A percentile compares a stretch with the other conserved stretches of the same genome.
These are phyloP conservation scores for Embidobia sp. DNA, from an alignment of 2,888 invertebrate species.

Conservation along the genomic window DNA sequence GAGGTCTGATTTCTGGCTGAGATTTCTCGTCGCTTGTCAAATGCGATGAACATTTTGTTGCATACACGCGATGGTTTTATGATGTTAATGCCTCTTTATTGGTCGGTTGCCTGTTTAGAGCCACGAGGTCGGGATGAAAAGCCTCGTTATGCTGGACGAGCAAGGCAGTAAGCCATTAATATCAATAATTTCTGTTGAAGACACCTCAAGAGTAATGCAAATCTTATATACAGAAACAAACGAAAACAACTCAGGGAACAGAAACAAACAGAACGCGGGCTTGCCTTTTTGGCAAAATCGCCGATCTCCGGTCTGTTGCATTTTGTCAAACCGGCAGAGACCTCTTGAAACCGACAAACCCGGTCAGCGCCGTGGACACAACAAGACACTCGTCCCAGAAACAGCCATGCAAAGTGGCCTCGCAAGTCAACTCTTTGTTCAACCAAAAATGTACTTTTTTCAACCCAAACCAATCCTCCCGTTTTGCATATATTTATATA, in stretches of 20 bases:
- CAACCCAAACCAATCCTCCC: slow-evolving; percentile 38
- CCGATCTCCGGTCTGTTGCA: background rate
- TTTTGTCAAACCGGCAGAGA: slow-evolving; percentile 12
- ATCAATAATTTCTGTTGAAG: slow-evolving; percentile 68
- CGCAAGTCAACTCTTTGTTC: too few species aligned
- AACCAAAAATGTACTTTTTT: background rate
- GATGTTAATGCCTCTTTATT: slow-evolving; percentile 78
- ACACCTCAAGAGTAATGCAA: slow-evolving; percentile 58
- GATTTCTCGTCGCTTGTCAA: slow-evolving; percentile 50
- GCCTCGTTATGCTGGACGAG: slow-evolving; percentile 99
- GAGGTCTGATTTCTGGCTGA: slow-evolving; percentile 17
- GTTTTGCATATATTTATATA: slow-evolving; percentile 64
- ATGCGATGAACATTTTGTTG: slow-evolving; percentile 54
- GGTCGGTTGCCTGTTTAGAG: slow-evolving; percentile 91
- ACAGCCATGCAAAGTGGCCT: too few species aligned
- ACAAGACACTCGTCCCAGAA: too few species aligned
- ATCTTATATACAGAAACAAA: slow-evolving; percentile 29
- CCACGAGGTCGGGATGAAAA: slow-evolving; percentile 99
- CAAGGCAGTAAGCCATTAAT: slow-evolving; percentile 97
- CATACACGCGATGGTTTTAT: slow-evolving; percentile 69
- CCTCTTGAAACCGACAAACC: background rate
- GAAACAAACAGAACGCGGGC: slow-evolving; percentile 10
- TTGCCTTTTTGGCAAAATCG: background rate
- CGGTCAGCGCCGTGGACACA: background rate
- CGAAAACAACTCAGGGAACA: background rate